Percentiles rank a stretch among this genome's conserved stretches.
Evolutionary conservation across 2,113 vertebrate species (phyloP).

Genomic region (Labrus mixtus): DNA sequence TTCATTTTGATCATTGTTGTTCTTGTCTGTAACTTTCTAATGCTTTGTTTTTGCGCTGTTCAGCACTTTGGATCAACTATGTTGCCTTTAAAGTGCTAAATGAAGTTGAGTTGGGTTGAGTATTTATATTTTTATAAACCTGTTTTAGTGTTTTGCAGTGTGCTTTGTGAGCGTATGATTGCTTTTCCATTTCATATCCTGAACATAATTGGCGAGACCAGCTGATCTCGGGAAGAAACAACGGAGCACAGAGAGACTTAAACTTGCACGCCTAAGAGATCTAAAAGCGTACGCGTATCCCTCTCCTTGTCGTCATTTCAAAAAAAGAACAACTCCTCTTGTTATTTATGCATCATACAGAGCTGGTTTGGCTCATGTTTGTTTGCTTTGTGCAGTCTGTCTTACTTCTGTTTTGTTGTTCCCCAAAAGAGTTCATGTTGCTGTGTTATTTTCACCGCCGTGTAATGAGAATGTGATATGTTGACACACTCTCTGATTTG

Average conservation of each 20-base stretch:
- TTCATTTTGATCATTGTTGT: too few species aligned
- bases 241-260: neutral
- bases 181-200: too few species aligned
- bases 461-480: conserved; percentile 48
- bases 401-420: conserved; percentile 27
- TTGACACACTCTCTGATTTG: conserved; percentile 37
- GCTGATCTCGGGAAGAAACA: too few species aligned
- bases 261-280: neutral
- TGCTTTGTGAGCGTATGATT: too few species aligned
- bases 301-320: neutral
- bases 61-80: too few species aligned
- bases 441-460: conserved; percentile 44
- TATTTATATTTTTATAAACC: too few species aligned
- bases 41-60: too few species aligned
- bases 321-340: neutral
- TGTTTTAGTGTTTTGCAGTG: too few species aligned
- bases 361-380: neutral
- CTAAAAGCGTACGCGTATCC: neutral
- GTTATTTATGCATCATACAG: conserved; percentile 36
- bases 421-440: conserved; percentile 29
- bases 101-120: too few species aligned
- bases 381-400: conserved; percentile 21
- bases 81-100: too few species aligned
- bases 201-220: too few species aligned
- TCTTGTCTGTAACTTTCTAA: too few species aligned